Conservation (phyloP, 2,113 vertebrate genomes). For the Prionailurus bengalensis region DNA sequence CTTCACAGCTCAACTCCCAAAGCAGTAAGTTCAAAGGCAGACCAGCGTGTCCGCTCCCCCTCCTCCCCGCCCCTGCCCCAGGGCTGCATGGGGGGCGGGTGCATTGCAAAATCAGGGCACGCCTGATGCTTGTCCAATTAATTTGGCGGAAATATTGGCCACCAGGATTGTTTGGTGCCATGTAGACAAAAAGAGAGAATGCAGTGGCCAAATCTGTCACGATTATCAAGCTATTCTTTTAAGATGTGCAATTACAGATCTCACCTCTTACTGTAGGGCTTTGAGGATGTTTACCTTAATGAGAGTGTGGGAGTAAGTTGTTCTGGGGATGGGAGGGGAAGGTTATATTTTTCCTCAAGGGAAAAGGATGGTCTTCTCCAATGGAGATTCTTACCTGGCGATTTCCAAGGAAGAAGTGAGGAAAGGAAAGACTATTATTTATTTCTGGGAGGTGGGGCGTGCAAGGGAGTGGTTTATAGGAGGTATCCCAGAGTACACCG, state of each 20-base stretch:
- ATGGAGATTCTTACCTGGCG: background rate
- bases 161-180: background rate
- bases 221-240: background rate
- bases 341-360: background rate
- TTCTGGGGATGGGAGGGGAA: fast-evolving
- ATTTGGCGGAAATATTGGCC: background rate
- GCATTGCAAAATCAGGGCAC: fast-evolving
- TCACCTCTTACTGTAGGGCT: background rate
- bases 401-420: background rate
- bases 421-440: background rate
- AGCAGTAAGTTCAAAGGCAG: no score
- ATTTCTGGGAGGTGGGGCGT: background rate
- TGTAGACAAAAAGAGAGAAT: background rate
- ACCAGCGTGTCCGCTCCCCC: no score
- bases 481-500: background rate
- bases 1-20: background rate
- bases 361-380: background rate
- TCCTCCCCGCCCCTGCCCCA: no score
- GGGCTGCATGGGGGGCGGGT: fast-evolving
- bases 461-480: background rate
- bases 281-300: background rate
- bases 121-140: background rate
- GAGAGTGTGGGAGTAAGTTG: background rate
- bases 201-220: background rate
- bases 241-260: background rate